Conservation (phyloP, 2,797 vertebrate species). For the Heliangelus exortis region DNA sequence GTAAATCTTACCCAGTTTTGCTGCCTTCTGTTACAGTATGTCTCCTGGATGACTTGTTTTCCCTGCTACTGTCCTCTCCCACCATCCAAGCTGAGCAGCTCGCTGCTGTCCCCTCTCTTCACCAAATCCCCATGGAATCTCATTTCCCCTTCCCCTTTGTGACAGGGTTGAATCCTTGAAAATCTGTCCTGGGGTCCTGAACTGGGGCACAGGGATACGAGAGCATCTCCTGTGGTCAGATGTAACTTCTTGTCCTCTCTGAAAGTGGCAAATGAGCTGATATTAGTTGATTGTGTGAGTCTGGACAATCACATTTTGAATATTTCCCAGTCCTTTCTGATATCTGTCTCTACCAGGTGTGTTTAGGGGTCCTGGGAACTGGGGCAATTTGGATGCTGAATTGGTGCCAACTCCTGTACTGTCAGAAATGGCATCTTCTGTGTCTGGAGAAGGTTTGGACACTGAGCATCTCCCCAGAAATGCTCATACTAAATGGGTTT, state of each 20-base stretch:
- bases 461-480: background rate
- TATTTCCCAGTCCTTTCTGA: background rate
- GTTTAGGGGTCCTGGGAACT: background rate
- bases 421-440: background rate
- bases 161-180: background rate
- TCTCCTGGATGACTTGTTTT: background rate
- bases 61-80: background rate
- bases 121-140: background rate
- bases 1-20: background rate
- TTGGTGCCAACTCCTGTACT: background rate
- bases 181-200: background rate
- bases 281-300: background rate
- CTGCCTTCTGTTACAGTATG: background rate
- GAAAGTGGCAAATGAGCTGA: background rate
- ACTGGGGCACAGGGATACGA: background rate
- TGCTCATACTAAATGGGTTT: background rate
- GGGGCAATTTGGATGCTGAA: background rate
- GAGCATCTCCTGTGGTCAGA: background rate
- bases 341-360: background rate
- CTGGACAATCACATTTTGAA: background rate
- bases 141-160: rapidly evolving
- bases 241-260: background rate
- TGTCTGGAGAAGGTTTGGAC: background rate
- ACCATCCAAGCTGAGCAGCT: background rate
- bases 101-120: background rate